Base-by-base conservation (phyloP, 2,888 invertebrate species). In the Autographa gamma region DNA sequence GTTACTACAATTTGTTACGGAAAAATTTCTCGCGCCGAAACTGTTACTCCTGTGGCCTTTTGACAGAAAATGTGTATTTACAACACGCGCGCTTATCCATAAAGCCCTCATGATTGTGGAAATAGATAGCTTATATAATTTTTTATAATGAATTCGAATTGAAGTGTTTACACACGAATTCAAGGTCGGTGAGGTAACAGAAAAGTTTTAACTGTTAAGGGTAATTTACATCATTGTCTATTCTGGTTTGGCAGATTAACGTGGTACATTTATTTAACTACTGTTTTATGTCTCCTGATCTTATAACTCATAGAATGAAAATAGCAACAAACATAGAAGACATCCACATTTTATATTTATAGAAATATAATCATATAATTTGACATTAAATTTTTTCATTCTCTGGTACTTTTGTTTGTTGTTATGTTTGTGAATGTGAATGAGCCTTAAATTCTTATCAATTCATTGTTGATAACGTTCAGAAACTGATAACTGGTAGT, bases 1-100 rank as follows among this genome's bases (percentile, higher is more conserved):
- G 48, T 95, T 96, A 86, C 66, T 89, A 81, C 63, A 82, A 31
- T 77, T 81, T 70, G 89, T 86, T 70, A 89, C 74, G 38, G 94
- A 90, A 79, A 94, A 91, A 71, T 67, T 77, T 79, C 88, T 85
- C 7, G 69, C 69, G 69, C 66, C 72, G 31, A 70, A 56, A 54
- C 34, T 70, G 67, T 72, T 86, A 83, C 77, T 86, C 73, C 71
- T 76, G 71, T 63, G 71, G 65, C 84, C 79, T 73, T 73, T 84
- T 52, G 83, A 76, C 76, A 84, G 78, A 67, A 85, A 78, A 63
- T 81, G 83, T 54, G 83, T 88, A 84, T 88, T 91, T 84, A 88
- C 81, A 77, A 82, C 80, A 60, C 85, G 82, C 41, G 87, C 80
- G 75, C 80, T 61, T 63, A 87, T 67, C 71, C 75, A 60, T 25